These are phyloP conservation scores for Marcusenius ussheri DNA, from an alignment of 2,113 vertebrate genomes.

Conservation along the genomic window DNA sequence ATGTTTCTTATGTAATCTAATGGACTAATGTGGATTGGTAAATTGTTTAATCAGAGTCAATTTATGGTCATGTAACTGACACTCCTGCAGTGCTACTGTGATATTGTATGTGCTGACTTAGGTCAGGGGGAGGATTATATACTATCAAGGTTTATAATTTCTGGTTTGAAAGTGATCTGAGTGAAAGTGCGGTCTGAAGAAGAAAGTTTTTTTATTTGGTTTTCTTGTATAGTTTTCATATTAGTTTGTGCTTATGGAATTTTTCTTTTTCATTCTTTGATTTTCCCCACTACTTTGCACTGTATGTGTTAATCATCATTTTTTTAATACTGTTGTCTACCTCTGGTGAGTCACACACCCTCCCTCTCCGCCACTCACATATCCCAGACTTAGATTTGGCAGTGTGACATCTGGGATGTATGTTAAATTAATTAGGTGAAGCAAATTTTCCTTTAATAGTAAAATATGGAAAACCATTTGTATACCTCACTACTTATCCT, in stretches of 20 bases:
- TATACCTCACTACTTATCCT: not conserved
- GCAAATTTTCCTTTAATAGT: not conserved
- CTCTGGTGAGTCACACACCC: not conserved
- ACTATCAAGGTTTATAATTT: not conserved
- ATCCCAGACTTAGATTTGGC: not conserved
- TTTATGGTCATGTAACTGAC: not conserved
- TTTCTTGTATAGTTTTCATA: not conserved
- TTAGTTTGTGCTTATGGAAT: not conserved
- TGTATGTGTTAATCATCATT: not conserved
- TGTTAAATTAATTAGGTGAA: not conserved
- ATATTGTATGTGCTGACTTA: not conserved
- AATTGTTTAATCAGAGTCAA: not conserved
- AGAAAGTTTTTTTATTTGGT: not conserved
- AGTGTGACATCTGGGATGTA: not conserved
- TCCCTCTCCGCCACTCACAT: not conserved
- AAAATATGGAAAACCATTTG: not conserved
- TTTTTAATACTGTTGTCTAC: not conserved
- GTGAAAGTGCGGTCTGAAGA: not conserved
- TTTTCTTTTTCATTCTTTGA: not conserved
- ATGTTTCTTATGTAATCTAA: not conserved
- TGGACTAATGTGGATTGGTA: not conserved
- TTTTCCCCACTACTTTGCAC: not conserved
- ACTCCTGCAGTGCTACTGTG: not conserved
- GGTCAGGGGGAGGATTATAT: not conserved
- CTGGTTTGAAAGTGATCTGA: not conserved